Evolutionary conservation across 1,140 invertebrate species (phyloP), one percentile per base, ranked within the genome.

Genomic region (Sitophilus oryzae): DNA sequence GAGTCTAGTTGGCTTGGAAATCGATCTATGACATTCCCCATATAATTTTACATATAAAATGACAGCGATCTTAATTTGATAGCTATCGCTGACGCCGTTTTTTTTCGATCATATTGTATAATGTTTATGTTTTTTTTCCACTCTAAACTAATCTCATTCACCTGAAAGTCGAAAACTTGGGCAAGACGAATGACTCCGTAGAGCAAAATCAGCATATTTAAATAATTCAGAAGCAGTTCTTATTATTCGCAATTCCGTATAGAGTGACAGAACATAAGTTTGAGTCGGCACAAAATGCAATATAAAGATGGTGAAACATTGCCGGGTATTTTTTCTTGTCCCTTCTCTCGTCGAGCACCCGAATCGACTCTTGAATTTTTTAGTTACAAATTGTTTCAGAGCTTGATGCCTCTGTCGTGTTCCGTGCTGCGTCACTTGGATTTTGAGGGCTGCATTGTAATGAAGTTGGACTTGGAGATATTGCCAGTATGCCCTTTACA

Each of bases 221-320:
- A 60, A 60, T 60, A 60, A 60, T 60, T 56, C 53, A 56, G 37
- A 50, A 40, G 43, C 37, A 25, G 55, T 52, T 56, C 46, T 43
- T 46, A 47, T 56, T 60, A 56, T 43, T 48, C 19, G 30, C 42
- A 44, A 21, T 30, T 37, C 36, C 22, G n/a, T 38, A 47, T 37
- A 51, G 41, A 54, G 48, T 55, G 63, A 61, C 61, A 63, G 63
- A 60, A 60, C 63, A 65, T 65, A 59, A 63, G 59, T 65, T 61
- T 48, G 22, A 61, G 57, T 61, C 61, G 44, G 43, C 59, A 61
- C 25, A 52, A 58, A 58, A 49, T 36, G 63, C 54, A 65, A 65
- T 65, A 63, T 63, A 63, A 63, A 65, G 63, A 65, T 65, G 61
- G 53, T 65, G 59, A 65, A 63, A 63, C 52, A 65, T 63, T 63